Base-by-base conservation (phyloP, 1,140 invertebrate genomes). In the Carposina sasakii region DNA sequence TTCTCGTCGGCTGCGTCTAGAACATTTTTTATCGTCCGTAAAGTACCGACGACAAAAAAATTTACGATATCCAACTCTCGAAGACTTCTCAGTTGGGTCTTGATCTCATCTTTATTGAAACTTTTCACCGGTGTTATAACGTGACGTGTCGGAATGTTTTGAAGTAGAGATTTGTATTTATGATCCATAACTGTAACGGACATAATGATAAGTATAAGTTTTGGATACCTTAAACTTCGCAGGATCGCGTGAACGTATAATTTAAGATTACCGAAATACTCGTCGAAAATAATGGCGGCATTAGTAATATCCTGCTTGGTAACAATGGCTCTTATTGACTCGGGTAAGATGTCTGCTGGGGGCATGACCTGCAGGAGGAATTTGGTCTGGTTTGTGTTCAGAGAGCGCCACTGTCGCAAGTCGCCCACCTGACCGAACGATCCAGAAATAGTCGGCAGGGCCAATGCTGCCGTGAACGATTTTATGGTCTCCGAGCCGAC, bases 241-340 rank as follows among this genome's bases (percentile, higher is more conserved):
- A 6, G 6, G 6, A 28, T 28, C 6, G 6, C 6, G 12, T 28
- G 6, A 28, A 28, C 12, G 24, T 12, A 28, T 28, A 28, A n/a
- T 28, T 28, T 28, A 28, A 28, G 24, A 6, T 28, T 28, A 94
- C 93, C 91, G 65, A 96, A 97, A 17, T 91, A 90, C 9, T 92
- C 88, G 64, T 98, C 95, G 73, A 95, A 97, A 5, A 98, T 86
- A 33, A 98, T 93, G 2, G 94, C 96, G 15, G 96, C 94, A 79
- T 96, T 96, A 12, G 92, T 95, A 34, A 97, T 93, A 61, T 96
- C 95, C 76, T 96, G 91, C 20, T 89, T 86, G 1, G 88, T 86
- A 1, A 95, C 92, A 48, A 97, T 90, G 34, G 93, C 91, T 36
- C 94, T 86, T 0, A 98, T 88, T 3, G 91, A 89, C 71, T 96